Percentiles rank a stretch among this genome's conserved stretches.
phyloP scores from a whole-genome alignment of 2,797 vertebrate genomes.

The Triplophysa yarkandensis region DNA sequence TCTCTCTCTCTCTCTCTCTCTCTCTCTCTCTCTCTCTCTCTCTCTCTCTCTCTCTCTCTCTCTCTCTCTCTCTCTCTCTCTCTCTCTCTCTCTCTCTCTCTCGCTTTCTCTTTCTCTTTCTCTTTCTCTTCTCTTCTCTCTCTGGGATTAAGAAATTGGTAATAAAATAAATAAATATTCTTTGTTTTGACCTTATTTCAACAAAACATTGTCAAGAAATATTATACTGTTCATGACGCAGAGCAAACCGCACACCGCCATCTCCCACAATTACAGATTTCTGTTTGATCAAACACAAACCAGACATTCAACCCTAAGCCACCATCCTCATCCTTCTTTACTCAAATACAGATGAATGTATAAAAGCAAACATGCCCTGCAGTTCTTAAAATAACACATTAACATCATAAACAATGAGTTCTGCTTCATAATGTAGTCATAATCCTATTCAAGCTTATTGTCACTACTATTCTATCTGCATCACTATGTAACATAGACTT shows the following conservation, averaged over 20 bases:
- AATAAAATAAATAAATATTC: no score
- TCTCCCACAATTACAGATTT: neutral
- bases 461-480: neutral
- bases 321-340: neutral
- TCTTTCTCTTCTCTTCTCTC: neutral
- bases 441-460: neutral
- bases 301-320: constrained; percentile 9
- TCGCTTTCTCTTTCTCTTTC: constrained; percentile 22
- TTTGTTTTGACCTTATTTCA: no score
- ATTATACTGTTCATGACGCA: neutral
- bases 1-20: constrained; percentile 5
- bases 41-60: constrained; percentile 26
- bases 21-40: constrained; percentile 25
- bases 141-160: constrained; percentile 19
- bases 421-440: neutral
- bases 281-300: constrained; percentile 15
- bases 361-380: neutral
- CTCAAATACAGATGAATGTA: neutral
- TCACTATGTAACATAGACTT: neutral
- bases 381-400: neutral
- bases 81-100: constrained; percentile 22
- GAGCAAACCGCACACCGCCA: neutral
- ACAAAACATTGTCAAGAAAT: neutral
- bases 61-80: constrained; percentile 29
- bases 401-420: neutral